Conservation (phyloP, 2,113 vertebrate genomes). For the Tauraco erythrolophus region DNA sequence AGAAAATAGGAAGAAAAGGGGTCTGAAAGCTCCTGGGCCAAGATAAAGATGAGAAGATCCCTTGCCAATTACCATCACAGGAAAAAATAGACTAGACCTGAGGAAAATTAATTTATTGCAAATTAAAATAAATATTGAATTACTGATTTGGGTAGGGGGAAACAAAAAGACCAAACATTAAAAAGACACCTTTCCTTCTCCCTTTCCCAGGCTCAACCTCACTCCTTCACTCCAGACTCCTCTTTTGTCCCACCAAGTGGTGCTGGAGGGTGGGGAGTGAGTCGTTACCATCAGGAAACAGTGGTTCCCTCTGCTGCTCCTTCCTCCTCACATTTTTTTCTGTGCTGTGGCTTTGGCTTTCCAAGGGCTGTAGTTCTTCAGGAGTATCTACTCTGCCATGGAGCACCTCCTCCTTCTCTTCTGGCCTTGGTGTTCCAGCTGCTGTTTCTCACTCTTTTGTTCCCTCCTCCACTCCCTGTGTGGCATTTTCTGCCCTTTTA, state of each 20-base stretch:
- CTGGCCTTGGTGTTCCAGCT: not conserved
- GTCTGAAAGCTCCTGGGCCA: not conserved
- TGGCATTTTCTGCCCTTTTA: not conserved
- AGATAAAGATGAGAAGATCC: not conserved
- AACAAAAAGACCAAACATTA: not conserved
- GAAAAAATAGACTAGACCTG: not conserved
- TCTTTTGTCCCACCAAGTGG: not conserved
- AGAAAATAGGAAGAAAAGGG: not conserved
- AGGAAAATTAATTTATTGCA: not conserved
- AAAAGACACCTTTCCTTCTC: not conserved
- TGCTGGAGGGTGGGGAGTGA: not conserved
- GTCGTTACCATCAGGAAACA: not conserved
- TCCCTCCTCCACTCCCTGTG: not conserved
- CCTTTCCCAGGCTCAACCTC: not conserved
- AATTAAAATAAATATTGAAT: not conserved
- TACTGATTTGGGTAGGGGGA: not conserved
- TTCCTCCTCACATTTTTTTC: not conserved
- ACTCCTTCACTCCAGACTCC: not conserved
- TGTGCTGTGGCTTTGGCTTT: not conserved
- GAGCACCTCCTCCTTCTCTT: not conserved
- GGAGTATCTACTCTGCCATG: not conserved
- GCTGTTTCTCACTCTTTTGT: not conserved
- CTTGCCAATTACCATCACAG: not conserved
- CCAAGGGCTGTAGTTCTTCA: not conserved
- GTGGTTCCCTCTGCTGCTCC: accelerated